A percentile compares a stretch with the other conserved stretches of the same genome.
These are phyloP conservation scores for Epiblema foenella DNA, from an alignment of 2,888 invertebrate genomes.

Conservation along the genomic window DNA sequence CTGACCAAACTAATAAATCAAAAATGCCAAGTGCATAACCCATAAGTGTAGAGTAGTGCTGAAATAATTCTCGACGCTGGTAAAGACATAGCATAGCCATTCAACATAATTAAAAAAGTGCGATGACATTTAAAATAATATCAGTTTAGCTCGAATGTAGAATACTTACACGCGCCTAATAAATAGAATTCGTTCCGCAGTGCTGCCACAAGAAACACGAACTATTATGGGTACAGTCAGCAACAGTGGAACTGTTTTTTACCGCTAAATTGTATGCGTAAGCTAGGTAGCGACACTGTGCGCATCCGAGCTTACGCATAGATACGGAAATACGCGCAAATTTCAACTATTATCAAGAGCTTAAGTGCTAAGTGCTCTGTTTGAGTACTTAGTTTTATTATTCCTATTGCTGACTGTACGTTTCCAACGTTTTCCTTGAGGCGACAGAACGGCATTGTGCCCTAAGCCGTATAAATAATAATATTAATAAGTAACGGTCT, in stretches of 20 bases:
- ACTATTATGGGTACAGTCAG: background rate
- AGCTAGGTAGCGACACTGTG: too few relatives aligned
- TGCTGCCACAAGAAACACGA: background rate
- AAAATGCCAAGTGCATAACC: background rate
- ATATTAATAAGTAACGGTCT: conserved; percentile 46
- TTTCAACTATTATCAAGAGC: background rate
- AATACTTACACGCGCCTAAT: conserved; percentile 35
- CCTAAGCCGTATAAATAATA: conserved; percentile 52
- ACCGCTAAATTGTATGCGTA: background rate
- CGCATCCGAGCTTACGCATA: background rate
- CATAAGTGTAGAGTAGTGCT: background rate
- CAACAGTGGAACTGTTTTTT: background rate
- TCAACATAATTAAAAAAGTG: conserved; percentile 20
- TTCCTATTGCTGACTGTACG: background rate
- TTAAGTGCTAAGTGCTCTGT: background rate
- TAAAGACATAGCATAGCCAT: conserved; percentile 1
- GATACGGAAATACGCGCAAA: background rate
- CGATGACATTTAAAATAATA: conserved; percentile 44
- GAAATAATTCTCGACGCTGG: background rate
- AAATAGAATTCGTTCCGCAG: conserved; percentile 32
- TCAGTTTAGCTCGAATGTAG: conserved; percentile 26
- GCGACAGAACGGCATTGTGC: conserved; percentile 53
- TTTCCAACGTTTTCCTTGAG: background rate
- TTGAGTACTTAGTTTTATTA: background rate
- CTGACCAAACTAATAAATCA: background rate